Conservation (phyloP, 2,888 invertebrate genomes). For the Pandemis corylana region DNA sequence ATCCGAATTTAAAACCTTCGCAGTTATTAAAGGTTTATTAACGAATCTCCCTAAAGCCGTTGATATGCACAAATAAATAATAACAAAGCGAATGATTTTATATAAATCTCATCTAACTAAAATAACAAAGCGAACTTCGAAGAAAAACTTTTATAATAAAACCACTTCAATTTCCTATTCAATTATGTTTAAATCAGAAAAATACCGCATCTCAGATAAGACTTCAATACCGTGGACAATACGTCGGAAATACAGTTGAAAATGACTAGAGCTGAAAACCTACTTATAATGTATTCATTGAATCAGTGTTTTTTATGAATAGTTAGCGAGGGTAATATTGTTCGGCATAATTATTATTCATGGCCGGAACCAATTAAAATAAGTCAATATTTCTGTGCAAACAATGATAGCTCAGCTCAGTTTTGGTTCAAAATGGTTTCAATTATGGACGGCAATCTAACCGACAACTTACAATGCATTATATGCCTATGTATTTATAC, state of each 20-base stretch:
- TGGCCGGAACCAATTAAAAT: constrained; percentile 41
- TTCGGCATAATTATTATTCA: constrained; percentile 42
- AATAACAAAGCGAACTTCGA: neutral
- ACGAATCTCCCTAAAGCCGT: neutral
- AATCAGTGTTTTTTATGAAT: constrained; percentile 33
- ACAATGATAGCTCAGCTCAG: constrained; percentile 41
- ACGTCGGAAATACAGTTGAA: constrained; percentile 14
- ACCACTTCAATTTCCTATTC: neutral
- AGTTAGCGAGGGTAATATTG: constrained; percentile 38
- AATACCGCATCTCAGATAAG: neutral
- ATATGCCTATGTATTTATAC: neutral
- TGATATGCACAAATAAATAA: neutral
- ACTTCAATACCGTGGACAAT: neutral
- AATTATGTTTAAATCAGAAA: neutral
- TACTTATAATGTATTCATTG: constrained; percentile 11
- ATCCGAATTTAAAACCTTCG: neutral
- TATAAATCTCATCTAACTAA: neutral
- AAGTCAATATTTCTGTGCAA: constrained; percentile 43
- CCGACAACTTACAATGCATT: neutral
- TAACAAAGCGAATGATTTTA: neutral
- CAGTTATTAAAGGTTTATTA: neutral
- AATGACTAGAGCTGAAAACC: constrained; percentile 4
- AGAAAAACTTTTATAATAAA: neutral
- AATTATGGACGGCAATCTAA: constrained; percentile 20
- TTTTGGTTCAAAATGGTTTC: constrained; percentile 31